A percentile compares a stretch with the other conserved stretches of the same genome.
Evolutionary conservation across 2,113 vertebrate species (phyloP).

Genomic region (Channa argus): DNA sequence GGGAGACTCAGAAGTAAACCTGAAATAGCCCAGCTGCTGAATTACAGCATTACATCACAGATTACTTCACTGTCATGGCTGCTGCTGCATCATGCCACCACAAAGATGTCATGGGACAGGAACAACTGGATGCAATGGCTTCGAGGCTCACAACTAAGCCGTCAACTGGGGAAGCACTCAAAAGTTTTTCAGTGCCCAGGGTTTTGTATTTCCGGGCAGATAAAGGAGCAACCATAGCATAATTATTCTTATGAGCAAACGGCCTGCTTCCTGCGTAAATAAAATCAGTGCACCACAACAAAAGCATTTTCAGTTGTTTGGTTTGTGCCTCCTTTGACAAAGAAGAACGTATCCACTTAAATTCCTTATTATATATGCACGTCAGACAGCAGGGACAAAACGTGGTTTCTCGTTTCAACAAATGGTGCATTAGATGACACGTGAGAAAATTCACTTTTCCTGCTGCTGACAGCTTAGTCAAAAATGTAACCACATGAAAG

Average conservation of each 20-base stretch:
- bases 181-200: not conserved
- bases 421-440: constrained; percentile 27
- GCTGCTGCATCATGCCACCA: constrained; percentile 52
- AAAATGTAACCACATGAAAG: constrained; percentile 51
- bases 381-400: constrained; percentile 13
- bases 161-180: constrained; percentile 32
- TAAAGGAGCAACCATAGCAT: constrained; percentile 22
- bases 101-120: constrained; percentile 56
- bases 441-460: constrained; percentile 2
- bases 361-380: constrained; percentile 16
- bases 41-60: constrained; percentile 78
- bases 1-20: constrained; percentile 68
- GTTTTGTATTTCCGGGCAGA: constrained; percentile 9
- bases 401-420: constrained; percentile 11
- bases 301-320: constrained; percentile 6
- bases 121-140: constrained; percentile 39
- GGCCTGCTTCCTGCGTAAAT: constrained; percentile 29
- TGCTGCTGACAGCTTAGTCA: constrained; percentile 37
- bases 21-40: constrained; percentile 74
- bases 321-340: not conserved
- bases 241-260: constrained; percentile 1
- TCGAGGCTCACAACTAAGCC: constrained; percentile 34
- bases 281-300: constrained; percentile 10
- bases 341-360: constrained; percentile 16
- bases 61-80: constrained; percentile 61